Conservation (phyloP, 2,113 vertebrate species). For the Pteropus alecto region DNA sequence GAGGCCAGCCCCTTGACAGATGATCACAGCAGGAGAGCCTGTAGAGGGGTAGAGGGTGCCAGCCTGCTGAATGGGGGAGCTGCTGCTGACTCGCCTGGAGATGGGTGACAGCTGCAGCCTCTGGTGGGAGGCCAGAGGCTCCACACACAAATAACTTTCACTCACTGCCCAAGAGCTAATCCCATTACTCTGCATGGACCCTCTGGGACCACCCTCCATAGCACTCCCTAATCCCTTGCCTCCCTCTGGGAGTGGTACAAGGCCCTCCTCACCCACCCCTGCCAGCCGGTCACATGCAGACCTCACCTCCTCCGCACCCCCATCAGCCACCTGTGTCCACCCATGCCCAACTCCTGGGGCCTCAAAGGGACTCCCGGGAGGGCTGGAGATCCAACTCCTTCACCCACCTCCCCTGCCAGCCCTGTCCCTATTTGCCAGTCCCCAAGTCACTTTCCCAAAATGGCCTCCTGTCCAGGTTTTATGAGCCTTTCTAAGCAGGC, state of each 20-base stretch:
- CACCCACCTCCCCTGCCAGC: background rate
- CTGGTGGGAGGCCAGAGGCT: conserved; percentile 28
- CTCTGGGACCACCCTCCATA: conserved; percentile 52
- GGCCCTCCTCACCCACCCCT: background rate
- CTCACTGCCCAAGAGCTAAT: conserved; percentile 63
- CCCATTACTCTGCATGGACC: conserved; percentile 63
- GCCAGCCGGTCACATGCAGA: background rate
- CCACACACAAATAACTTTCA: conserved; percentile 70
- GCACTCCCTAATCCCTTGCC: conserved; percentile 46
- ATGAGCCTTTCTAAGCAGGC: background rate
- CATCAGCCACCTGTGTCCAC: background rate
- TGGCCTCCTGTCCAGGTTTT: background rate
- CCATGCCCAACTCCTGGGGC: background rate
- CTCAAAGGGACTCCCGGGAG: background rate
- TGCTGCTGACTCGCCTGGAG: background rate
- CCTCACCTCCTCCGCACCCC: background rate
- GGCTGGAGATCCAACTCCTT: background rate
- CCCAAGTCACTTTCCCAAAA: background rate
- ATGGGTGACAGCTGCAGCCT: conserved; percentile 62
- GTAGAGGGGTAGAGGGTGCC: background rate
- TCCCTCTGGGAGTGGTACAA: conserved; percentile 53
- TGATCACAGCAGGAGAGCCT: background rate
- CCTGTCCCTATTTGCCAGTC: background rate
- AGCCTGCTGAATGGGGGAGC: background rate
- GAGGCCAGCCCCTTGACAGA: conserved; percentile 28